Percentiles rank a stretch among this genome's conserved stretches.
Conservation (phyloP, 2,888 invertebrate genomes). For the Escarpia spicata region DNA sequence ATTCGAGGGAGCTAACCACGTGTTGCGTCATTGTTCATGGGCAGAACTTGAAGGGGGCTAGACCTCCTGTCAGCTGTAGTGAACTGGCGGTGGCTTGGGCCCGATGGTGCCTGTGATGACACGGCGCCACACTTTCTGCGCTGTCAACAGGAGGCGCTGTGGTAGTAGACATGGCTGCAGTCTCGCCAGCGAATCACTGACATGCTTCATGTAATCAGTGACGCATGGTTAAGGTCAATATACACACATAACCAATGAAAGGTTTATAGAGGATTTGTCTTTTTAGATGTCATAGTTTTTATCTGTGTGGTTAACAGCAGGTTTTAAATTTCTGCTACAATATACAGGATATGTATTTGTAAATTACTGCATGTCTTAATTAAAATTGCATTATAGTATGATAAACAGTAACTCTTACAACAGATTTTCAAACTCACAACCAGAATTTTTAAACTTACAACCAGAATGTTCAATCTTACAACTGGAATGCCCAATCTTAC, state of each 20-base stretch:
- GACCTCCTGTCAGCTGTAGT: not conserved
- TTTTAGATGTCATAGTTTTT: not conserved
- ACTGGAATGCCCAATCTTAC: not conserved
- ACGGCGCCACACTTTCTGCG: slow-evolving; percentile 37
- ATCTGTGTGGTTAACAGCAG: not conserved
- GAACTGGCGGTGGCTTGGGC: not conserved
- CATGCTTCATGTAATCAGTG: slow-evolving; percentile 60
- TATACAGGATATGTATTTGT: too few relatives aligned
- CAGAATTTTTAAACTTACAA: not conserved
- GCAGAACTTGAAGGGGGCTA: not conserved
- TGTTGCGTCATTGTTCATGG: not conserved
- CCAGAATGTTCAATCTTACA: not conserved
- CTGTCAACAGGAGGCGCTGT: slow-evolving; percentile 53
- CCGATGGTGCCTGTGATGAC: slow-evolving; percentile 29
- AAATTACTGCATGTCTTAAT: not conserved
- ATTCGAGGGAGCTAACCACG: not conserved
- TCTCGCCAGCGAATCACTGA: slow-evolving; percentile 54
- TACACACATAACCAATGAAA: not conserved
- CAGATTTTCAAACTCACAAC: not conserved
- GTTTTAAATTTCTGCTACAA: not conserved
- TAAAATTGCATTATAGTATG: not conserved
- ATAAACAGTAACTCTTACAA: not conserved
- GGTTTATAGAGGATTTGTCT: not conserved
- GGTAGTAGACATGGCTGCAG: slow-evolving; percentile 62
- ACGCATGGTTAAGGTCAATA: not conserved